These are phyloP conservation scores for Ptyas mucosa DNA, from an alignment of 2,113 vertebrate genomes.

Conservation along the genomic window DNA sequence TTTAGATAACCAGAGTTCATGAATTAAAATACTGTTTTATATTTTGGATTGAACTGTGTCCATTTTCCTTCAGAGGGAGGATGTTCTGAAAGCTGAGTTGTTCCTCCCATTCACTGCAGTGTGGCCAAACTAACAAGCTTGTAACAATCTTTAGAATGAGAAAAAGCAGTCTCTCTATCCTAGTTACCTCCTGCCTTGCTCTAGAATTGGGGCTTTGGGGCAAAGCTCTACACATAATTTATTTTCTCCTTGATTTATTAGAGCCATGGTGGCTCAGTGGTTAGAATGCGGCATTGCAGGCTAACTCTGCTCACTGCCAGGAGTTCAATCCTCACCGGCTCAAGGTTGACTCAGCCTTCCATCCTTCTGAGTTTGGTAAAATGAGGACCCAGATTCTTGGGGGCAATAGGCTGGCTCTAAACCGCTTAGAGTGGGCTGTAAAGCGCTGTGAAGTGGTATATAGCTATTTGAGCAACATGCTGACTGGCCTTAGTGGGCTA, in stretches of 20 bases:
- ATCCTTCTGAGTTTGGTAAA: no score
- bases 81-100: background rate
- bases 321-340: no score
- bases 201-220: background rate
- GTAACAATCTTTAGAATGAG: background rate
- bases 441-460: no score
- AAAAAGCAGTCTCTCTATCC: background rate
- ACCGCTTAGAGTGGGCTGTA: no score
- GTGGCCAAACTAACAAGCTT: background rate
- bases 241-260: background rate
- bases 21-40: background rate
- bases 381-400: no score
- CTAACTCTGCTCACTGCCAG: no score
- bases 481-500: background rate
- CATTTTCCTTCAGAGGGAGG: background rate
- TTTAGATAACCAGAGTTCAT: background rate
- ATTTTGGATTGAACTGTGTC: background rate
- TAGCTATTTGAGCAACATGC: background rate
- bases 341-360: no score
- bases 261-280: no score
- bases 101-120: background rate
- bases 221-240: background rate
- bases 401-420: no score
- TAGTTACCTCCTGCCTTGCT: background rate
- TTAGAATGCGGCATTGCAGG: no score